Evolutionary conservation across 2,113 vertebrate genomes (phyloP), one percentile per base, ranked within the genome.

Genomic region (Pavo muticus): DNA sequence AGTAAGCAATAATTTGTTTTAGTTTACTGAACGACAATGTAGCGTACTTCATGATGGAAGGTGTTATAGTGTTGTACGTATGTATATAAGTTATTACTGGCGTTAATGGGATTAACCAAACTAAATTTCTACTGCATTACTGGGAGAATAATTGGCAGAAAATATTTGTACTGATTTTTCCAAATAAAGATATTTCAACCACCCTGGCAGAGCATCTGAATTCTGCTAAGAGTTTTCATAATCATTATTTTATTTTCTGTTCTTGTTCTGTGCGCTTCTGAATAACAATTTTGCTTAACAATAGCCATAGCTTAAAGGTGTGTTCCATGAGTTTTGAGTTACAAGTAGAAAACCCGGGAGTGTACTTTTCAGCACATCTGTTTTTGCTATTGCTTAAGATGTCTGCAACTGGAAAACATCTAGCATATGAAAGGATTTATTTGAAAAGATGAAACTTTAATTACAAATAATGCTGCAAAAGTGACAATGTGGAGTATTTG

Each of bases 371-470:
- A 82, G n/a, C 0, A 1, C 45, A 71, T 90, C 60, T 94, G 47
- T 15, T 96, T 94, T 88, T 76, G 47, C 86, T 95, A 37, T 63
- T 91, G 45, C 63, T 81, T 77, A 47, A 88, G 86, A 79, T 10
- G 30, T 42, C 2, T 68, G n/a, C 50, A 65, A 25, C 9, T 56
- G 21, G 11, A 93, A 20, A 86, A 2, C 45, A 82, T 45, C 42
- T 87, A 73, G 11, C 4, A 30, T 48, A 84, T 63, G 57, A 88
- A 94, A 82, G 32, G 16, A 65, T 78, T 48, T 71, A 45, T 88
- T 87, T 78, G 39, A 75, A 88, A 82, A 88, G 17, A 94, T 82
- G 80, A 93, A 67, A 14, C 13, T 86, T 91, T 72, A 87, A 40
- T 78, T 93, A 88, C 32, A 92, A 93, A 67, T 61, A 15, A 60